These are phyloP conservation scores for Gavialis gangeticus DNA, from an alignment of 2,113 vertebrate species.

Conservation along the genomic window DNA sequence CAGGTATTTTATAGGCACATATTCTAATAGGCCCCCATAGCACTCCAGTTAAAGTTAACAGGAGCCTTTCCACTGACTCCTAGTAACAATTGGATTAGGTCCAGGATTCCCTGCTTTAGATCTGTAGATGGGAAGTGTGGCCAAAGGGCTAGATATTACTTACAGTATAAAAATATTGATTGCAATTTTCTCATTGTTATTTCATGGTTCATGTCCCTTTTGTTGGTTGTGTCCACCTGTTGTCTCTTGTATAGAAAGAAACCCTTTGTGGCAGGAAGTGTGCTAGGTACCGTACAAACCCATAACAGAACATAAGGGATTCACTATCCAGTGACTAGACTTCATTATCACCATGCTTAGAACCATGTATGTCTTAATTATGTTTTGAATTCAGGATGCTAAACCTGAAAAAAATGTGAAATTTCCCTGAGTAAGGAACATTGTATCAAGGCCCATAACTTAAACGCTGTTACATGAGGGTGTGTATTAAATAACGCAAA, in stretches of 20 bases:
- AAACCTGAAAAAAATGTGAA: neutral
- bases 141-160: neutral
- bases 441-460: neutral
- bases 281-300: too few relatives aligned
- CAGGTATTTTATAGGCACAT: neutral
- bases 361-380: neutral
- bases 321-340: neutral
- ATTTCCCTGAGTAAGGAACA: neutral
- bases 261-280: neutral
- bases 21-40: neutral
- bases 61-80: neutral
- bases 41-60: neutral
- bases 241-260: neutral
- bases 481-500: neutral
- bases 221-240: neutral
- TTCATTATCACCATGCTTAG: neutral
- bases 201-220: neutral
- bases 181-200: neutral
- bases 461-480: neutral
- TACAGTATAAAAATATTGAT: neutral
- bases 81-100: neutral
- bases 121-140: neutral
- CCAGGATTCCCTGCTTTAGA: neutral
- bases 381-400: neutral
- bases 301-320: neutral